Evolutionary conservation across 2,113 vertebrate genomes (phyloP).

Genomic region (Ia io): DNA sequence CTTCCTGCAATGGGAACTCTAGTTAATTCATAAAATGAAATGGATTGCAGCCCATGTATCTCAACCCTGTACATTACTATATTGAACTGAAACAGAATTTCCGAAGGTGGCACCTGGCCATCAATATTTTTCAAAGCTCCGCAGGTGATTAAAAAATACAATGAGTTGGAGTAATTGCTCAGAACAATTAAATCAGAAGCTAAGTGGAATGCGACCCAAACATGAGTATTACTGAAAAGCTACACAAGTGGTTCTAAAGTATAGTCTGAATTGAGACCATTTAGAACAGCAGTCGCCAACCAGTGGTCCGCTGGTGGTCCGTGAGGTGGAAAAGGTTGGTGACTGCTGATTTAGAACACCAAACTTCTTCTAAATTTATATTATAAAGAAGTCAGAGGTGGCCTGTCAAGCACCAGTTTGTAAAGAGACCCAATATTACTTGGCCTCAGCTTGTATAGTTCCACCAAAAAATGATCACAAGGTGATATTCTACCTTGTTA

Average conservation of each 20-base stretch:
- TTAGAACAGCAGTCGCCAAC: not conserved
- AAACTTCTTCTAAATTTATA: not conserved
- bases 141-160: not conserved
- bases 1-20: too few species aligned
- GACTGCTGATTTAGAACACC: too few species aligned
- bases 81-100: slow-evolving; percentile 10
- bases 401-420: not conserved
- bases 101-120: not conserved
- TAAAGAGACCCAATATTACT: not conserved
- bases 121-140: not conserved
- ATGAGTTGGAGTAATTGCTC: not conserved
- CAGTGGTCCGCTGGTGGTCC: too few species aligned
- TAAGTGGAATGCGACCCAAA: not conserved
- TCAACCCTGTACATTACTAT: not conserved
- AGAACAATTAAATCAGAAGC: slow-evolving; percentile 12
- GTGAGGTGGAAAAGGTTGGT: too few species aligned
- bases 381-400: not conserved
- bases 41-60: not conserved
- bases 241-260: not conserved
- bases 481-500: not conserved
- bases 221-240: not conserved
- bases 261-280: not conserved
- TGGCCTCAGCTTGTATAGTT: not conserved
- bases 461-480: not conserved
- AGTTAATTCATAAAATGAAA: not conserved